Conservation (phyloP, 2,797 vertebrate species). For the Acanthopagrus latus region DNA sequence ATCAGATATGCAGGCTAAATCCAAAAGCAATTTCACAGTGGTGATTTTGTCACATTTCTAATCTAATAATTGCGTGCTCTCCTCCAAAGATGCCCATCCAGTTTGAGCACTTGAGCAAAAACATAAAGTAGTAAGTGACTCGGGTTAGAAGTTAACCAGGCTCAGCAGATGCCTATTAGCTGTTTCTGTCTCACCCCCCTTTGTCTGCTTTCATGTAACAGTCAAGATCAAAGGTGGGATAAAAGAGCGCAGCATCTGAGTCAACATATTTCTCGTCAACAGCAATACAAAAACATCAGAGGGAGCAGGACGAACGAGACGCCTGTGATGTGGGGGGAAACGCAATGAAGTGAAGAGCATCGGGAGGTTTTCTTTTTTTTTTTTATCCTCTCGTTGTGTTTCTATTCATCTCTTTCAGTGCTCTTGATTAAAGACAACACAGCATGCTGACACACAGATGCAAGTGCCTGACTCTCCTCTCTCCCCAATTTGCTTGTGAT, state of each 20-base stretch:
- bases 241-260: slow-evolving; percentile 75
- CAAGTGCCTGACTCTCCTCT: slow-evolving; percentile 35
- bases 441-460: slow-evolving; percentile 60
- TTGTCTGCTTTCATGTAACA: slow-evolving; percentile 73
- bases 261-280: slow-evolving; percentile 76
- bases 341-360: slow-evolving; percentile 68
- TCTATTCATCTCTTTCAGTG: slow-evolving; percentile 69
- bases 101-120: slow-evolving; percentile 55
- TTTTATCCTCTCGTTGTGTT: slow-evolving; percentile 58
- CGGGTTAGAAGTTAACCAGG: slow-evolving; percentile 73
- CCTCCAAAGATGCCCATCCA: slow-evolving; percentile 58
- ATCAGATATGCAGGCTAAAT: slow-evolving; percentile 67
- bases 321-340: slow-evolving; percentile 70
- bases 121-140: slow-evolving; percentile 65
- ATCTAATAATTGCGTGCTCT: slow-evolving; percentile 69
- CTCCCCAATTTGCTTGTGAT: slow-evolving; percentile 57
- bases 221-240: slow-evolving; percentile 77
- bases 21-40: slow-evolving; percentile 78
- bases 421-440: slow-evolving; percentile 75
- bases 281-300: slow-evolving; percentile 74
- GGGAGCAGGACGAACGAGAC: slow-evolving; percentile 70
- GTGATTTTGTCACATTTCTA: slow-evolving; percentile 70
- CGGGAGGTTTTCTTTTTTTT: slow-evolving; percentile 34
- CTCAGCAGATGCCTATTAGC: slow-evolving; percentile 75
- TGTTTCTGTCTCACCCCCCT: slow-evolving; percentile 52